These are phyloP conservation scores for Tribolium freemani DNA, from an alignment of 2,888 invertebrate species.

Conservation along the genomic window DNA sequence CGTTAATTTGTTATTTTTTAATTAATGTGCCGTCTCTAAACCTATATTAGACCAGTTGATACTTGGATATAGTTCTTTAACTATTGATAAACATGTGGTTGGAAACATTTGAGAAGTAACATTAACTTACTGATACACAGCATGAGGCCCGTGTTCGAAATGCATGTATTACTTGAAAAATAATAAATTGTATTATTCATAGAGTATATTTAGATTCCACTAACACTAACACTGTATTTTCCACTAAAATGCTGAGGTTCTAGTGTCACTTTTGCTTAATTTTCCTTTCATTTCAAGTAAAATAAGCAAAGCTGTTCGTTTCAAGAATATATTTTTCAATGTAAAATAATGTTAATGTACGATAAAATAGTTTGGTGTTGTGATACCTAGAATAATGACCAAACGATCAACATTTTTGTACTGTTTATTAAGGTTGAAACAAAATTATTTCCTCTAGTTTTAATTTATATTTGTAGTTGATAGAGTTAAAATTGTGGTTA, in stretches of 20 bases:
- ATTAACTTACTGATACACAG: conserved; percentile 44
- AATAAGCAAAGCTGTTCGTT: conserved; percentile 33
- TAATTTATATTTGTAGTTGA: conserved; percentile 38
- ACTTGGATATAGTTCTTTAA: conserved; percentile 31
- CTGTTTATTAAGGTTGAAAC: conserved; percentile 41
- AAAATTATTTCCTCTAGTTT: conserved; percentile 1
- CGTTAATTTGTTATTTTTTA: conserved; percentile 60
- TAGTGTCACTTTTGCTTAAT: conserved; percentile 42
- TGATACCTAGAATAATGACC: conserved; percentile 55
- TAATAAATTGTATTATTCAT: conserved; percentile 42
- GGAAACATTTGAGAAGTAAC: conserved; percentile 43
- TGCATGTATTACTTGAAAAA: conserved; percentile 49
- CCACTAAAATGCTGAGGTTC: conserved; percentile 40
- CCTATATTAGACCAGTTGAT: conserved; percentile 36
- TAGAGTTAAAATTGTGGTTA: conserved; percentile 17
- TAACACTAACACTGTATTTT: conserved; percentile 48
- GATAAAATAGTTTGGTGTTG: conserved; percentile 54
- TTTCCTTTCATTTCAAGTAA: conserved; percentile 24
- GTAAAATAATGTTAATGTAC: conserved; percentile 35
- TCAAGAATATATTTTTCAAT: conserved; percentile 34
- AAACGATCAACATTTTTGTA: conserved; percentile 47
- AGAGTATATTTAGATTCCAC: conserved; percentile 48
- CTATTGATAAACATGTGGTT: conserved; percentile 27
- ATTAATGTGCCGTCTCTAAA: conserved; percentile 46
- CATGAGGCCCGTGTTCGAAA: conserved; percentile 47